These are phyloP conservation scores for Hirtodrosophila histrioides DNA, from an alignment of 2,888 invertebrate species.

Conservation along the genomic window DNA sequence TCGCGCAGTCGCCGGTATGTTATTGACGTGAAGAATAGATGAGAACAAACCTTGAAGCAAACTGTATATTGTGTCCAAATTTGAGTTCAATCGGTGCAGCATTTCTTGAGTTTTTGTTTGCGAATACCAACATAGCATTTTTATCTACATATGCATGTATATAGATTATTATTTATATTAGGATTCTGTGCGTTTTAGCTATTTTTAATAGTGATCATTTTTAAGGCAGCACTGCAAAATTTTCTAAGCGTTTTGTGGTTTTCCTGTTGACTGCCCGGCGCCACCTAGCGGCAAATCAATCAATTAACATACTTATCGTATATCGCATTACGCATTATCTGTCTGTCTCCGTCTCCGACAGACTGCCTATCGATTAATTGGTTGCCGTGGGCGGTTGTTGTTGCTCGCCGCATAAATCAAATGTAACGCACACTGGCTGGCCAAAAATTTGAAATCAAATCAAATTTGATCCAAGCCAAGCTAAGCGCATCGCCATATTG, in stretches of 20 bases:
- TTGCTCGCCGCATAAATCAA: slow-evolving; percentile 39
- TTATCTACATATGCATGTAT: too few species aligned
- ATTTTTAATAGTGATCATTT: too few species aligned
- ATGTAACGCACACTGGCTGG: slow-evolving; percentile 5
- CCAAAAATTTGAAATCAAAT: slow-evolving; percentile 8
- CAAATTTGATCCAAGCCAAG: slow-evolving; percentile 16
- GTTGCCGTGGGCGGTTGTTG: slow-evolving; percentile 12
- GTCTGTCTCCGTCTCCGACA: slow-evolving; percentile 3
- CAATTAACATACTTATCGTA: slow-evolving; percentile 23
- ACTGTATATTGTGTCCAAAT: too few species aligned
- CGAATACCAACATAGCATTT: too few species aligned
- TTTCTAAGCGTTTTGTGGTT: slow-evolving; percentile 57
- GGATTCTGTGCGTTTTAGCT: too few species aligned
- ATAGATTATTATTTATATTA: too few species aligned
- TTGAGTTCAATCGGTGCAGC: too few species aligned
- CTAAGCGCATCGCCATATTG: slow-evolving; percentile 36
- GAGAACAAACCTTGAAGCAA: too few species aligned
- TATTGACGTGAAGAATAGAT: too few species aligned
- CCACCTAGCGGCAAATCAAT: slow-evolving; percentile 56
- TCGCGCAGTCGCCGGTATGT: too few species aligned
- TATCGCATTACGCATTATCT: slow-evolving; percentile 12
- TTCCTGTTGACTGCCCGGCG: slow-evolving; percentile 53
- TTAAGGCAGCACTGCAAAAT: too few species aligned
- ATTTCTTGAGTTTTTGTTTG: too few species aligned
- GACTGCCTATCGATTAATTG: neutral